Conservation (phyloP, 2,888 invertebrate genomes). For the Conops quadrifasciatus region DNA sequence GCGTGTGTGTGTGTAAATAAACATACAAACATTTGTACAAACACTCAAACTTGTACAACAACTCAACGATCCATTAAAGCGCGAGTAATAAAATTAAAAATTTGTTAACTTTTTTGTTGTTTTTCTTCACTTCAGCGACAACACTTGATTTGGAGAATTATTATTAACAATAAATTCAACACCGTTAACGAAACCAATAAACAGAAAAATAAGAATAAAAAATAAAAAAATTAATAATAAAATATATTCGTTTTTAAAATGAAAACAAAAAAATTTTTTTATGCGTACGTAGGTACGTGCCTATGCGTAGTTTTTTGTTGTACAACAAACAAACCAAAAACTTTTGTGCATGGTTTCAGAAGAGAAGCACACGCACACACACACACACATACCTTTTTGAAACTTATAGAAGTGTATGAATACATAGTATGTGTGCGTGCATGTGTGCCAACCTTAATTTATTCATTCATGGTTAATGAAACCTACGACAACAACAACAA, state of each 20-base stretch:
- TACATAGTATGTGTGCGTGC: background rate
- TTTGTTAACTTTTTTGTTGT: constrained; percentile 19
- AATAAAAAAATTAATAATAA: too few species aligned
- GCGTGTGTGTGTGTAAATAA: background rate
- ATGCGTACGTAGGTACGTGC: background rate
- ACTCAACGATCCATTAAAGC: constrained; percentile 19
- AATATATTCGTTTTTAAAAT: too few species aligned
- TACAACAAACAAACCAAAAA: too few species aligned
- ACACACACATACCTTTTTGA: too few species aligned
- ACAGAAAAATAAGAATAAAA: background rate
- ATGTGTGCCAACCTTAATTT: background rate
- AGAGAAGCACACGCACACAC: too few species aligned
- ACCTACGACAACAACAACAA: too few species aligned
- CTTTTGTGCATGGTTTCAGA: too few species aligned
- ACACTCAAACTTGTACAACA: background rate
- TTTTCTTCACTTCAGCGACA: constrained; percentile 10
- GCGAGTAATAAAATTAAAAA: constrained; percentile 26
- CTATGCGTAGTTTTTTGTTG: background rate
- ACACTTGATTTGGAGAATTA: constrained; percentile 20
- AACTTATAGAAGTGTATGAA: background rate
- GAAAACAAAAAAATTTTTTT: too few species aligned
- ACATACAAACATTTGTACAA: background rate
- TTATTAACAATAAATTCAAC: constrained; percentile 20
- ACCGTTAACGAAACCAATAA: background rate
- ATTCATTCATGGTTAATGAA: too few species aligned